These are phyloP conservation scores for Chlorodrepanis virens DNA, from an alignment of 2,113 vertebrate genomes.

Conservation along the genomic window DNA sequence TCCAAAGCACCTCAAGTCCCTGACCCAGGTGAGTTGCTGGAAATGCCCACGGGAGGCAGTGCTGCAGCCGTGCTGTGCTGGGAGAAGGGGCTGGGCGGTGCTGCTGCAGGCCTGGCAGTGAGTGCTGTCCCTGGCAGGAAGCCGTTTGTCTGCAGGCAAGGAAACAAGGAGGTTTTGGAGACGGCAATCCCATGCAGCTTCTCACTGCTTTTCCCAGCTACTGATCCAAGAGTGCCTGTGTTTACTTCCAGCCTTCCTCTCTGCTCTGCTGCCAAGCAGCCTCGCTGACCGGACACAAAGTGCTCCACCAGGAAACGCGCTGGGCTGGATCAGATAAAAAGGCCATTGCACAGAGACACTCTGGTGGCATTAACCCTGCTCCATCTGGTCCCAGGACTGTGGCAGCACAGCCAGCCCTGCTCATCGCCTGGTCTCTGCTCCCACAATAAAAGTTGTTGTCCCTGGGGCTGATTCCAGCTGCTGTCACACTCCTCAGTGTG, in stretches of 20 bases:
- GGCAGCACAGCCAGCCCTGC: accelerated
- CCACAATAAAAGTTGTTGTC: accelerated
- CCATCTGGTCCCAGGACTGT: background rate
- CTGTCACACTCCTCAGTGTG: accelerated
- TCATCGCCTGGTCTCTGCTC: accelerated
- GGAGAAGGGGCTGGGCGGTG: background rate
- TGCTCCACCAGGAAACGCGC: background rate
- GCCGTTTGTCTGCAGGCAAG: constrained; percentile 26
- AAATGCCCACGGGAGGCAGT: background rate
- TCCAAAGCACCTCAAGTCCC: background rate
- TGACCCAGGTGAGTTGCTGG: accelerated
- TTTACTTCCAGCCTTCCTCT: constrained; percentile 69
- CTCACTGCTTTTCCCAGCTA: constrained; percentile 49
- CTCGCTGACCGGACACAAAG: background rate
- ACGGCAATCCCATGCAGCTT: constrained; percentile 16
- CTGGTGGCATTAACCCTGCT: background rate
- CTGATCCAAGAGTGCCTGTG: constrained; percentile 38
- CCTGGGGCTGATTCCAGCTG: background rate
- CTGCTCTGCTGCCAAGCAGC: constrained; percentile 22
- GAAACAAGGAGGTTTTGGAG: constrained; percentile 22
- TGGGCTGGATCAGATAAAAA: background rate
- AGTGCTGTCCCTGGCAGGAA: constrained; percentile 45
- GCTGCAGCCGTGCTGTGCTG: background rate
- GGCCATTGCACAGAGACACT: background rate
- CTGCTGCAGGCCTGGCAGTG: background rate